Percentiles rank a stretch among this genome's conserved stretches.
Conservation (phyloP, 2,888 invertebrate species). For the Panorpa germanica region DNA sequence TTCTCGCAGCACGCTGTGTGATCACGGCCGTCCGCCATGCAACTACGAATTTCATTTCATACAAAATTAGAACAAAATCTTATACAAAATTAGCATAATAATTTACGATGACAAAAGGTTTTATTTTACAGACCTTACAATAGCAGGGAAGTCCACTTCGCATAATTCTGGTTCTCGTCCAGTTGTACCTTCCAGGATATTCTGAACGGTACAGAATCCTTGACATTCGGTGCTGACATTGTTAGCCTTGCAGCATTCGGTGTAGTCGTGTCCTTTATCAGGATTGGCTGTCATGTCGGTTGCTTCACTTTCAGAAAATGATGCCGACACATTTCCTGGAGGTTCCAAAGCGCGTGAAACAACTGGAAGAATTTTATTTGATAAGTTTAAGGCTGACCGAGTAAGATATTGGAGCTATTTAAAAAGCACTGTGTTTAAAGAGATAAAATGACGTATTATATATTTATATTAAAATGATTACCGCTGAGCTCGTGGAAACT, state of each 20-base stretch:
- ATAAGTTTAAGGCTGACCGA: too few relatives aligned
- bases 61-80: too few relatives aligned
- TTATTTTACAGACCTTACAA: conserved; percentile 37
- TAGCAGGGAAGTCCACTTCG: conserved; percentile 60
- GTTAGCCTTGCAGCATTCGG: conserved; percentile 51
- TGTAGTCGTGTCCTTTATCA: conserved; percentile 53
- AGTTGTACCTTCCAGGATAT: conserved; percentile 52
- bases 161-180: conserved; percentile 67
- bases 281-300: conserved; percentile 14
- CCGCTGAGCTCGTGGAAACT: conserved; percentile 65
- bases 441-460: not conserved
- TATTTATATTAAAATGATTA: conserved; percentile 18
- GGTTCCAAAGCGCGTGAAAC: too few relatives aligned
- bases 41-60: too few relatives aligned
- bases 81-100: conserved; percentile 1
- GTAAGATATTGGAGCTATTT: too few relatives aligned
- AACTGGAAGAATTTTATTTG: too few relatives aligned
- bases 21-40: conserved; percentile 66
- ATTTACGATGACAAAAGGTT: conserved; percentile 3
- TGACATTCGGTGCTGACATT: conserved; percentile 55
- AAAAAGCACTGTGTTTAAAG: too few relatives aligned
- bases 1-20: conserved; percentile 72
- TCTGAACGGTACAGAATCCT: conserved; percentile 69
- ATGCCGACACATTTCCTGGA: conserved; percentile 1
- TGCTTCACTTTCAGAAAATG: too few relatives aligned